Evolutionary conservation across 2,113 vertebrate genomes (phyloP), one percentile per base, ranked within the genome.

Genomic region (Ameiurus melas): DNA sequence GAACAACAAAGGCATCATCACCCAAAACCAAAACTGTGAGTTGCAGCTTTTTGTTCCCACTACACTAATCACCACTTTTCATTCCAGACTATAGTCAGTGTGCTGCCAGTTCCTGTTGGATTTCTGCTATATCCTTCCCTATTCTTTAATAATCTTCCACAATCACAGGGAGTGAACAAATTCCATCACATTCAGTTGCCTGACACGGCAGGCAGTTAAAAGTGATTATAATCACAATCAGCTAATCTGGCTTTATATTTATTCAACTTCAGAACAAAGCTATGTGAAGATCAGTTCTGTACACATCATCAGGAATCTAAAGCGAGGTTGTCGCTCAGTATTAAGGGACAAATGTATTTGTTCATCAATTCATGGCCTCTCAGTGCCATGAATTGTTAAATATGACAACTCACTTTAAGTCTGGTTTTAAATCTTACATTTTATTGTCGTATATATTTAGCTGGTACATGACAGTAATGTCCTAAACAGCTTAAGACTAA

Each of bases 21-120:
- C 27, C 58, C 57, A 66, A 16, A 68, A 62, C 60, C 60, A 84
- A 84, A 84, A 51, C 39, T 84, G 39, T 66, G 43, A 84, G 27
- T 25, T 30, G 83, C 39, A 68, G 39, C 62, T 19, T 84, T 68
- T 66, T 27, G 39, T 68, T 66, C 27, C 22, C 39, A 30, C 39
- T 20, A 51, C 27, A 68, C 83, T 68, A 68, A 84, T 68, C 83
- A 16, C 22, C 36, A 68, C 39, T 84, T 84, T 84, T 51, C 43
- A 84, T 68, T 62, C 39, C 39, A 66, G 25, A 66, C 25, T 66
- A n/a, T 51, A 66, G 39, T 30, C 25, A 47, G 58, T 66, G 22
- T 43, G 83, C 8, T 84, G 39, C 83, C 39, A 68, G 83, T 68
- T 68, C 62, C 39, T 51, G 83, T 68, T 84, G 83, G 83, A 84